Conservation (phyloP, 2,113 vertebrate species). For the Cynoglossus semilaevis region DNA sequence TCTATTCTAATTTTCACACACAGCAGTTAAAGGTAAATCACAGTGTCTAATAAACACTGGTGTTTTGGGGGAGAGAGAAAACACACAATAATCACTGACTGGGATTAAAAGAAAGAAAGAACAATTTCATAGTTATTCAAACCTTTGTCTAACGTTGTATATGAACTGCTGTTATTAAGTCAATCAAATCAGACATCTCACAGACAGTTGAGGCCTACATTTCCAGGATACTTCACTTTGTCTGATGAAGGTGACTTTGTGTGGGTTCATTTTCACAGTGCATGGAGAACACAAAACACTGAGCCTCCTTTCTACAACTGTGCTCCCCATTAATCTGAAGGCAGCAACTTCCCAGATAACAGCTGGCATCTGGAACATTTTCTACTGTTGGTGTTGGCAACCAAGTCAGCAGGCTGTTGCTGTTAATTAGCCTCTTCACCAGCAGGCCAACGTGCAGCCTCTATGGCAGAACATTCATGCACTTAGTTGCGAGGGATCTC, state of each 20-base stretch:
- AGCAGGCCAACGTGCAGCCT: slow-evolving; percentile 38
- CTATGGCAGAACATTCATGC: slow-evolving; percentile 28
- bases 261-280: slow-evolving; percentile 8
- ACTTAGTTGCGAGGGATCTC: slow-evolving; percentile 39
- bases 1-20: no score
- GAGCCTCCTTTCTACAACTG: slow-evolving; percentile 14
- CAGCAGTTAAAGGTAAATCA: no score
- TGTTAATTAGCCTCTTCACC: slow-evolving; percentile 54
- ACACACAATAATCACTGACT: no score
- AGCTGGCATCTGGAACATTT: slow-evolving; percentile 53
- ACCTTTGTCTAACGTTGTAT: no score
- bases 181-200: no score
- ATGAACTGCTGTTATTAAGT: no score
- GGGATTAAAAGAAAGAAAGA: no score
- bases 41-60: no score
- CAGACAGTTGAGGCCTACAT: no score
- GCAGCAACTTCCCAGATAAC: slow-evolving; percentile 48
- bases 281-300: slow-evolving; percentile 10
- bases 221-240: neutral
- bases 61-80: no score
- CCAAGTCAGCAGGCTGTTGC: slow-evolving; percentile 33
- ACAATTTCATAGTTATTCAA: no score
- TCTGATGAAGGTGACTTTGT: slow-evolving; percentile 16
- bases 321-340: slow-evolving; percentile 47
- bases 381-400: slow-evolving; percentile 55